Percentiles rank a stretch among this genome's conserved stretches.
phyloP scores from a whole-genome alignment of 2,888 invertebrate species.

The Clostera curtula region DNA sequence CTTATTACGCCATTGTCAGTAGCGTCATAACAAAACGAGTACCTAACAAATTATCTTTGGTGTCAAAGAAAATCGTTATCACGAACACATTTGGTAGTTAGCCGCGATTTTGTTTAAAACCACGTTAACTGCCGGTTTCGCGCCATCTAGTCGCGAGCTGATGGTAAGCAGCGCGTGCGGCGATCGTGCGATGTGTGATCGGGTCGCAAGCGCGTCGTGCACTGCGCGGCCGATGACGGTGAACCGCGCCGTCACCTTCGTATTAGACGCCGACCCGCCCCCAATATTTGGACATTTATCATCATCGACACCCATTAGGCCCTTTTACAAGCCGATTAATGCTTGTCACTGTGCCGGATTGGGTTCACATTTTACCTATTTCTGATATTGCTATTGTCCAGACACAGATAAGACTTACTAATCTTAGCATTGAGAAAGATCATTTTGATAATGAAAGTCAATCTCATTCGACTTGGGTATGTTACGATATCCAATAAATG shows the following conservation, averaged over 20 bases:
- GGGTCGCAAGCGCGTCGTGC: constrained; percentile 59
- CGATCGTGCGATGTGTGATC: constrained; percentile 49
- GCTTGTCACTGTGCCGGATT: constrained; percentile 5
- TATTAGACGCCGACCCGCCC: constrained; percentile 33
- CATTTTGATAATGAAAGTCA: too few relatives aligned
- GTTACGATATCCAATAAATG: too few relatives aligned
- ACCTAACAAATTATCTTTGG: constrained; percentile 32
- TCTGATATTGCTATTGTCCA: too few relatives aligned
- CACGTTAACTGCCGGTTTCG: constrained; percentile 38
- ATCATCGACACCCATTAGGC: constrained; percentile 28
- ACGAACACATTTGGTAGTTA: constrained; percentile 30
- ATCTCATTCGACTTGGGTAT: too few relatives aligned
- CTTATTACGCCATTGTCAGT: constrained; percentile 27
- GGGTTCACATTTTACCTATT: too few relatives aligned
- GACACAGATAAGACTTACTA: too few relatives aligned
- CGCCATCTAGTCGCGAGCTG: constrained; percentile 32
- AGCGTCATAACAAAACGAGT: constrained; percentile 12
- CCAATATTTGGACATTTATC: constrained; percentile 32
- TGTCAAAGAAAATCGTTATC: constrained; percentile 35
- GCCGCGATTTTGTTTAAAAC: constrained; percentile 37
- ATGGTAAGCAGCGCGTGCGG: constrained; percentile 32
- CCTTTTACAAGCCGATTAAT: constrained; percentile 20
- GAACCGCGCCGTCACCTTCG: constrained; percentile 34
- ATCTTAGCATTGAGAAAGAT: too few relatives aligned
- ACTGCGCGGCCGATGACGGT: constrained; percentile 37